phyloP scores from a whole-genome alignment of 2,888 invertebrate species.

The Erpobdella octoculata region DNA sequence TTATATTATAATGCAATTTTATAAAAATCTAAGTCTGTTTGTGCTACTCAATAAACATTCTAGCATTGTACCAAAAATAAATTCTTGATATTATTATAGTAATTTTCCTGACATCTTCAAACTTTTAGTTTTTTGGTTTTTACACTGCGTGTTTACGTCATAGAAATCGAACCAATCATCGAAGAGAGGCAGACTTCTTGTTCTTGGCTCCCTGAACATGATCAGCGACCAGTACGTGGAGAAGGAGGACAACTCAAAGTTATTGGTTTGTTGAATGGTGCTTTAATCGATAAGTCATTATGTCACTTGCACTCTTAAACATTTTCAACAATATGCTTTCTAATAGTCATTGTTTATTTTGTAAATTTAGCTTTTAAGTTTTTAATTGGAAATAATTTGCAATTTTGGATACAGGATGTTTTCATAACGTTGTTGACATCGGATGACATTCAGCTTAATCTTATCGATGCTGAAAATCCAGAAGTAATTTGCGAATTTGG shows the following conservation, averaged over 20 bases:
- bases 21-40: no score
- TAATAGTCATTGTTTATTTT: not conserved
- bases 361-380: not conserved
- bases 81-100: no score
- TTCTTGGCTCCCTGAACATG: slow-evolving; percentile 83
- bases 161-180: not conserved
- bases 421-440: slow-evolving; percentile 71
- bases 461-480: slow-evolving; percentile 82
- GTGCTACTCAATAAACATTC: no score
- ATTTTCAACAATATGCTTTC: not conserved
- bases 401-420: slow-evolving; percentile 61
- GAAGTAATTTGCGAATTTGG: slow-evolving; percentile 61
- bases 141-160: no score
- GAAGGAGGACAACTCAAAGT: slow-evolving; percentile 81
- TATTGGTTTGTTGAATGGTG: slow-evolving; percentile 56
- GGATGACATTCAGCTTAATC: slow-evolving; percentile 64
- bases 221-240: slow-evolving; percentile 86
- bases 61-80: no score
- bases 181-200: slow-evolving; percentile 65
- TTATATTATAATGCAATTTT: no score
- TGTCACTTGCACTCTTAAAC: not conserved
- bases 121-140: no score
- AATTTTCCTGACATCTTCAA: no score
- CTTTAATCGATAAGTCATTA: not conserved
- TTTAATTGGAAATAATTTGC: not conserved